Base-by-base conservation (phyloP, 2,113 vertebrate species). In the Ranitomeya variabilis region DNA sequence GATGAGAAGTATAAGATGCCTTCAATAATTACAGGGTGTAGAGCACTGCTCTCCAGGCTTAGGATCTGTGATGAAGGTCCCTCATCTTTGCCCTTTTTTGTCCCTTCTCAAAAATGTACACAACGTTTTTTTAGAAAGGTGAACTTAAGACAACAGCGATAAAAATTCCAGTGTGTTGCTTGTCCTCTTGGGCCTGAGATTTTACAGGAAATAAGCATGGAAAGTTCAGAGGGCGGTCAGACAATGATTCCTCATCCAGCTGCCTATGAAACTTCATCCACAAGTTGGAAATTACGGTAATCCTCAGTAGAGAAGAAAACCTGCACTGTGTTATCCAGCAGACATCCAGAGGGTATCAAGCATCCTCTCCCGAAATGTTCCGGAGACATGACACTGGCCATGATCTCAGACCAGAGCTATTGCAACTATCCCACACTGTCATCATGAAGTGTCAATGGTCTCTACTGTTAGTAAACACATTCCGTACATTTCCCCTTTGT, bases 151-250 rank as follows among this genome's bases (percentile, higher is more conserved):
- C 6, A 60, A 59, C 78, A 45, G 19, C 6, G 80, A 82, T 82
- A 82, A 37, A 55, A 80, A 64, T 82, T 60, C 26, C 80, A 82
- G 57, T 31, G 8, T 64, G 57, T 12, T 52, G 18, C 93, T 91
- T 91, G 93, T 94, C 92, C 95, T 94, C 94, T 90, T 90, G 93
- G 93, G 95, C 90, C 93, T 87, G 91, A 88, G 88, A 90, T 87
- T 94, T 95, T 91, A 95, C 95, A 95, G 95, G 95, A 96, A 95
- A 95, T 95, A 92, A 95, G 93, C 91, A 91, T 92, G 93, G 91
- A 92, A 92, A 86, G 92, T 94, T 94, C 92, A 93, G 93, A 92
- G 90, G 94, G 93, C 93, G 93, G 83, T 74, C 71, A 69, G 64
- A 67, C 21, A 45, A 83, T 91, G 91, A 93, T 90, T 87, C 90